A percentile compares a stretch with the other conserved stretches of the same genome.
phyloP scores from a whole-genome alignment of 1,140 invertebrate species.

The Bathynomus jamesi region DNA sequence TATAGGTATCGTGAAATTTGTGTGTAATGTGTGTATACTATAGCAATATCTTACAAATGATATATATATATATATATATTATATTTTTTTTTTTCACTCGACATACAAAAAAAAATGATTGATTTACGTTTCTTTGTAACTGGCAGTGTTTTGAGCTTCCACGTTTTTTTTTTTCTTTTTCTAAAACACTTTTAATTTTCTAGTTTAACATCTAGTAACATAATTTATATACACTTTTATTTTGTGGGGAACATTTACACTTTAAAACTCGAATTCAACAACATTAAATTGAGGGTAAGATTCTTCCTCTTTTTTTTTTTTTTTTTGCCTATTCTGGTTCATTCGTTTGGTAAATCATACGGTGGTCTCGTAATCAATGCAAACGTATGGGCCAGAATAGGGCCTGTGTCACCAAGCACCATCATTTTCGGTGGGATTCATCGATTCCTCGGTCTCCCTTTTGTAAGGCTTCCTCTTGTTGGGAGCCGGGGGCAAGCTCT shows the following conservation, averaged over 20 bases:
- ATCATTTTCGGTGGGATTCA: neutral
- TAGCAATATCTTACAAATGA: too few species aligned
- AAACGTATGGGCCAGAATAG: constrained; percentile 23
- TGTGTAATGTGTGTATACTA: too few species aligned
- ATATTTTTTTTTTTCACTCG: too few species aligned
- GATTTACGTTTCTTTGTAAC: neutral
- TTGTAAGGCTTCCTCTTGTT: neutral
- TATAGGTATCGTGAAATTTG: too few species aligned
- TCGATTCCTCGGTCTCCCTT: neutral
- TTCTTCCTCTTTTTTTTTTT: neutral
- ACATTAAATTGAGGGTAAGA: neutral
- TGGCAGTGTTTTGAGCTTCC: neutral
- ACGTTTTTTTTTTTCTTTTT: neutral
- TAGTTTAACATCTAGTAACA: neutral
- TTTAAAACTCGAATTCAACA: neutral
- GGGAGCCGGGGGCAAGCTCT: constrained; percentile 24
- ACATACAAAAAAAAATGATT: too few species aligned
- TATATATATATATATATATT: too few species aligned
- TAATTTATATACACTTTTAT: too few species aligned
- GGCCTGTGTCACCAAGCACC: constrained; percentile 33
- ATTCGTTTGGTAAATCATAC: constrained; percentile 14
- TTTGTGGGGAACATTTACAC: neutral
- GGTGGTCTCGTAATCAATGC: constrained; percentile 36
- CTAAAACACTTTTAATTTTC: neutral
- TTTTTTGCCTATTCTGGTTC: neutral